These are phyloP conservation scores for Ypsolopha sequella DNA, from an alignment of 2,888 invertebrate species.

Conservation along the genomic window DNA sequence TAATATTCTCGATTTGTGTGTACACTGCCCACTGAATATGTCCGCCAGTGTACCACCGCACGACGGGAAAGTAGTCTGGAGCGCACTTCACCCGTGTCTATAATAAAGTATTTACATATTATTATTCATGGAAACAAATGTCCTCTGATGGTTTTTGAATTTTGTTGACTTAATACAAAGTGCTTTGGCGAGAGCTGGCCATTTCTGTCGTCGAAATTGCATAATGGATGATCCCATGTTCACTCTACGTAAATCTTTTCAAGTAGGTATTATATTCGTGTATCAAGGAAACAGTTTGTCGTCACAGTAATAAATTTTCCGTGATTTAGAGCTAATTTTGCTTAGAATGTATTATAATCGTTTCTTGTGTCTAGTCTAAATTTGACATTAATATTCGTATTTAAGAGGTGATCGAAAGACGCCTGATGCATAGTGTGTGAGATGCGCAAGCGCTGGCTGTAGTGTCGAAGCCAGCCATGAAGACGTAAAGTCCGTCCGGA, in stretches of 20 bases:
- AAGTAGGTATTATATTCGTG: no score
- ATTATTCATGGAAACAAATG: constrained; percentile 66
- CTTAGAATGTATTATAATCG: constrained; percentile 20
- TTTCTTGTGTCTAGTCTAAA: not conserved
- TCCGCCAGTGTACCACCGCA: constrained; percentile 9
- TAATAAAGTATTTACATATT: constrained; percentile 59
- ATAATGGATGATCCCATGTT: constrained; percentile 30
- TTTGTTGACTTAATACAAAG: constrained; percentile 65
- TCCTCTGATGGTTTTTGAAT: constrained; percentile 58
- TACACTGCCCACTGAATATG: constrained; percentile 8
- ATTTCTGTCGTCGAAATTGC: constrained; percentile 40
- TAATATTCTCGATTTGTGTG: no score
- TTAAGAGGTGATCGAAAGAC: not conserved
- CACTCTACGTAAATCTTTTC: no score
- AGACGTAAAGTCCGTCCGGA: constrained; percentile 35
- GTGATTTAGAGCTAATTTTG: constrained; percentile 4
- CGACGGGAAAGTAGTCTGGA: constrained; percentile 13
- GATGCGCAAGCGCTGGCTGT: no score
- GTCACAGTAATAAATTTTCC: no score
- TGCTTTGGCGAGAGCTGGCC: constrained; percentile 54
- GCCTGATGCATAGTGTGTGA: not conserved
- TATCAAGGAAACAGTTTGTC: no score
- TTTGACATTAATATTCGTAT: not conserved
- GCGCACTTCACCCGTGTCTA: constrained; percentile 17
- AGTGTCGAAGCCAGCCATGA: no score